Base-by-base conservation (phyloP, 2,797 vertebrate species). In the Agapornis canus region DNA sequence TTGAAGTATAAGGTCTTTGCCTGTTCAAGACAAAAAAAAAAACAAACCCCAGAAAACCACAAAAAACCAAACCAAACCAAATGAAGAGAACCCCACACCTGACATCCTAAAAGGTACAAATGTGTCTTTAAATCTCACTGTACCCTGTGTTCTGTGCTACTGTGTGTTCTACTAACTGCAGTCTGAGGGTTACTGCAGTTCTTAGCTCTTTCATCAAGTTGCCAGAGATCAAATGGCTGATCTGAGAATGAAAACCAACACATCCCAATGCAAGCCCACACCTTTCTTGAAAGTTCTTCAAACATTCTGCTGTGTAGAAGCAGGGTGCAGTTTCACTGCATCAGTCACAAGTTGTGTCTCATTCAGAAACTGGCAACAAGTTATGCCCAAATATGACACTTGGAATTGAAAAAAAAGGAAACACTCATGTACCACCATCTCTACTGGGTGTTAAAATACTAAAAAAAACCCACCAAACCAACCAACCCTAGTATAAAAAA, bases 161-260 rank as follows among this genome's bases (percentile, higher is more conserved):
- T 71, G 25, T 27, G 43, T 66, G 32, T 19, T 64, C 47, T 57
- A 65, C 42, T 25, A 88, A 31, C 31, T 72, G 68, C 15, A 95
- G 39, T 57, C 59, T 48, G 37, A 94, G 47, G 42, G 76, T 54
- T 66, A 66, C 0, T 79, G 75, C 51, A 80, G 39, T 11, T 82
- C 61, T 78, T n/a, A 42, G 47, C 54, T 75, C 72, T 71, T 92
- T 37, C 59, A 54, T 75, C 31, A 87, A 63, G 26, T 12, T 89
- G 45, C 31, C 66, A 91, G 47, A 82, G 82, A 81, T 77, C 59
- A 90, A 93, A 89, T 6, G 22, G 43, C 29, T 93, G 40, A 83
- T 70, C 45, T 51, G 39, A 89, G 39, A 81, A 69, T 23, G 37
- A 92, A 92, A 90, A 77, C 5, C 16, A 92, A 72, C 23, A 70